Percentiles rank a stretch among this genome's conserved stretches.
Evolutionary conservation across 2,888 invertebrate species (phyloP).

Genomic region (Liodrosophila aerea): DNA sequence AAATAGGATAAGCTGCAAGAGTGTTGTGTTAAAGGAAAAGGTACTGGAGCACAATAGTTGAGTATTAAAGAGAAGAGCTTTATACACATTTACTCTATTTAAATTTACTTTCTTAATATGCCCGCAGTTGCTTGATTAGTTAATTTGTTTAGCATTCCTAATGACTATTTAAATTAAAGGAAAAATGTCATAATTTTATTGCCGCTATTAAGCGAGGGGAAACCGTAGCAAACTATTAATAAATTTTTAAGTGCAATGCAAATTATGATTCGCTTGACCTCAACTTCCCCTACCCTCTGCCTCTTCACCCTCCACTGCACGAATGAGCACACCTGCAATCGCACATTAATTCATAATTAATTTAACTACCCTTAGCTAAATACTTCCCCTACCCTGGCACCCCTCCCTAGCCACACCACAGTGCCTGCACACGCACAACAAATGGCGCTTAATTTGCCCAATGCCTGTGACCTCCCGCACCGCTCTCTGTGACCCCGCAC

Average conservation of each 20-base stretch:
- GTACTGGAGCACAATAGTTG: background rate
- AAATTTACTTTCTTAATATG: background rate
- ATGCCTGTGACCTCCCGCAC: slow-evolving; percentile 45
- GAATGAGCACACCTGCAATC: slow-evolving; percentile 42
- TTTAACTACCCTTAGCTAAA: slow-evolving; percentile 41
- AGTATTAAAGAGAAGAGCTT: too few relatives aligned
- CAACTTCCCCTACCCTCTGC: slow-evolving; percentile 37
- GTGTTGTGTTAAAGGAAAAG: background rate
- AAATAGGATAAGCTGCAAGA: slow-evolving; percentile 22
- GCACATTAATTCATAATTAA: slow-evolving; percentile 73
- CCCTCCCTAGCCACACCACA: background rate
- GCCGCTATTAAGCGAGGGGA: slow-evolving; percentile 49
- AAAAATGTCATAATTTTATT: too few relatives aligned
- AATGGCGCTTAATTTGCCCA: slow-evolving; percentile 73
- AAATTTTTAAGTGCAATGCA: slow-evolving; percentile 70
- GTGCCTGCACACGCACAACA: slow-evolving; percentile 58
- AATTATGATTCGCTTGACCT: slow-evolving; percentile 55
- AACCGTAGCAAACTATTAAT: slow-evolving; percentile 68
- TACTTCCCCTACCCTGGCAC: background rate
- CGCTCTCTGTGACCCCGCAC: background rate
- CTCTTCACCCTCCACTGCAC: background rate
- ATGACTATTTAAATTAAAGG: background rate
- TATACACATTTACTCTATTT: too few relatives aligned
- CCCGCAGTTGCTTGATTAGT: background rate
- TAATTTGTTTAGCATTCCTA: background rate